Evolutionary conservation across 2,888 invertebrate genomes (phyloP), one percentile per base, ranked within the genome.

Genomic region (Pyrrhosoma nymphula): DNA sequence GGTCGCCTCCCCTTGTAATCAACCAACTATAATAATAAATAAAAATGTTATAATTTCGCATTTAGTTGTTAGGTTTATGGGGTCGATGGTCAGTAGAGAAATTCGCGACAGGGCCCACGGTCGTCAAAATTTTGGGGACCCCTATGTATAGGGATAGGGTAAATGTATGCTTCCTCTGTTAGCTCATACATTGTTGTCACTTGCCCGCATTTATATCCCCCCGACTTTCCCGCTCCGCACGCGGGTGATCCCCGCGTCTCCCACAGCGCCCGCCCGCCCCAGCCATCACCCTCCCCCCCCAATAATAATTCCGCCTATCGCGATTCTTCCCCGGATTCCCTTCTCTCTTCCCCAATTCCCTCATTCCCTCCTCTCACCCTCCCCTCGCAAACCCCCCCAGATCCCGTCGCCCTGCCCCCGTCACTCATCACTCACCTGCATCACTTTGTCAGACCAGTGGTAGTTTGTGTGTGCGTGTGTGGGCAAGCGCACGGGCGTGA

Each of bases 381-480:
- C 60, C 20, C 16, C 60, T 47, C 8, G 4, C 82, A 6, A 60
- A 10, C 20, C 60, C 60, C 30, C 39, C 39, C 18, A 4, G 4
- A 3, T 30, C 88, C 39, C 56, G 55, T 89, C 89, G 55, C n/a
- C 23, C 89, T 56, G 56, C 47, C 91, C 63, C 26, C 93, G 23
- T 69, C 69, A 93, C 69, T 93, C 93, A 93, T 93, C 93, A 93
- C 93, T 93, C 93, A 93, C 93, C 39, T 93, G 93, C 93, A 69
- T 30, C 63, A 39, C 91, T 39, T 55, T 39, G 60, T 20, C 47
- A 2, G 47, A 47, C 47, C 47, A 47, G 47, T 47, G 47, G 4
- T 47, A 47, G 47, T 47, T 47, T 60, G 60, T 60, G 47, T 60
- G 60, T 16, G 60, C 2, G 60, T 16, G 16, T 16, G 56, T 55